phyloP scores from a whole-genome alignment of 2,113 vertebrate genomes.

The Notiomystis cincta region DNA sequence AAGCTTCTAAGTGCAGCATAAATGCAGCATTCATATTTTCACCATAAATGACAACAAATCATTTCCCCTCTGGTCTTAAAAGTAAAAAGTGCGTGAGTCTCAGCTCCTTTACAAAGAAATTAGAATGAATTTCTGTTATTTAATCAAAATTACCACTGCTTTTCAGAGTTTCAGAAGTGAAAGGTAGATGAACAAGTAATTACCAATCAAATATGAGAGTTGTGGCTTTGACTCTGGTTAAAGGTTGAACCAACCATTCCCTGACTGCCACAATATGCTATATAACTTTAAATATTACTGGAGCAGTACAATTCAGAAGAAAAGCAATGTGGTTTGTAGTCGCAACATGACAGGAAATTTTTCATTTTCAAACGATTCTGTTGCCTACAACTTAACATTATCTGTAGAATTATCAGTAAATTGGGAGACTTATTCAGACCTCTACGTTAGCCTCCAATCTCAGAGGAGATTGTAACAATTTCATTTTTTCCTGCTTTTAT shows the following conservation, averaged over 20 bases:
- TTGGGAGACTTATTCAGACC: not conserved
- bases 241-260: not conserved
- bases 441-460: not conserved
- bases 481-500: not conserved
- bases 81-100: not conserved
- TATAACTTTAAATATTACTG: not conserved
- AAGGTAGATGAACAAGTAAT: not conserved
- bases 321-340: not conserved
- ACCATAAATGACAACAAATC: not conserved
- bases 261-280: not conserved
- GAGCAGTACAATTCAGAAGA: not conserved
- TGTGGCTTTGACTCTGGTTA: not conserved
- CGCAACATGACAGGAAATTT: not conserved
- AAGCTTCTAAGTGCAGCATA: not conserved
- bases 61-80: not conserved
- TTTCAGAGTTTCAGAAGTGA: not conserved
- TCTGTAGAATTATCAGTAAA: not conserved
- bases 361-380: not conserved
- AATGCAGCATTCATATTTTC: not conserved
- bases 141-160: not conserved
- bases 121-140: not conserved
- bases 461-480: not conserved
- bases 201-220: not conserved
- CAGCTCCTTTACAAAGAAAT: not conserved
- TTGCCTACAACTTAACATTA: not conserved